Conservation (phyloP, 2,113 vertebrate genomes). For the Peucedramus taeniatus region DNA sequence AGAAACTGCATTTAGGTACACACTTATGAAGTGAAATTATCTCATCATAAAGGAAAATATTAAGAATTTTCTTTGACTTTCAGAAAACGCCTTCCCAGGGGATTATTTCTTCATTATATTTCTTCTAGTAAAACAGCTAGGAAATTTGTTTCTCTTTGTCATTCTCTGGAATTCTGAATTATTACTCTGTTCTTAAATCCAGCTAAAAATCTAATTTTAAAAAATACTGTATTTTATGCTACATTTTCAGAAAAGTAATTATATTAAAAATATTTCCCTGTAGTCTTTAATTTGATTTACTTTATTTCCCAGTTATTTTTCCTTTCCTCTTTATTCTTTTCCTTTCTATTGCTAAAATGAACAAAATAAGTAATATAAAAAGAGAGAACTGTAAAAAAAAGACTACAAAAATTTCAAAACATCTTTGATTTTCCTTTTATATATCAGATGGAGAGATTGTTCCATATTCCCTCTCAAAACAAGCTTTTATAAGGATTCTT, state of each 20-base stretch:
- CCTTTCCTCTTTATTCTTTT: background rate
- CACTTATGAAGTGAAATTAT: background rate
- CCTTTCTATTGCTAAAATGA: background rate
- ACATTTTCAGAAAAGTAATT: background rate
- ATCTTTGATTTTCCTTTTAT: background rate
- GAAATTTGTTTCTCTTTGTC: background rate
- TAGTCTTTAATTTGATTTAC: background rate
- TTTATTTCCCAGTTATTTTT: background rate
- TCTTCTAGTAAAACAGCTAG: background rate
- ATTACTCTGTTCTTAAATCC: background rate
- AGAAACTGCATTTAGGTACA: background rate
- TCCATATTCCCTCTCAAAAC: background rate
- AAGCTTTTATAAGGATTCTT: background rate
- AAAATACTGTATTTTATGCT: background rate
- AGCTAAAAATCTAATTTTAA: background rate
- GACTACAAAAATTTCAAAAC: background rate
- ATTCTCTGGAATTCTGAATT: background rate
- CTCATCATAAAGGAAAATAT: background rate
- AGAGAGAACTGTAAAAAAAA: background rate
- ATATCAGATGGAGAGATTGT: background rate
- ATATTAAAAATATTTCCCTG: background rate
- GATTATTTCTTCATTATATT: background rate
- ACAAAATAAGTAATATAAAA: background rate
- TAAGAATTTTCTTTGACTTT: background rate
- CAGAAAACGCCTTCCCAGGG: background rate